Percentiles rank a stretch among this genome's conserved stretches.
Evolutionary conservation across 2,888 invertebrate species (phyloP).

Genomic region (Leptopterna dolabrata): DNA sequence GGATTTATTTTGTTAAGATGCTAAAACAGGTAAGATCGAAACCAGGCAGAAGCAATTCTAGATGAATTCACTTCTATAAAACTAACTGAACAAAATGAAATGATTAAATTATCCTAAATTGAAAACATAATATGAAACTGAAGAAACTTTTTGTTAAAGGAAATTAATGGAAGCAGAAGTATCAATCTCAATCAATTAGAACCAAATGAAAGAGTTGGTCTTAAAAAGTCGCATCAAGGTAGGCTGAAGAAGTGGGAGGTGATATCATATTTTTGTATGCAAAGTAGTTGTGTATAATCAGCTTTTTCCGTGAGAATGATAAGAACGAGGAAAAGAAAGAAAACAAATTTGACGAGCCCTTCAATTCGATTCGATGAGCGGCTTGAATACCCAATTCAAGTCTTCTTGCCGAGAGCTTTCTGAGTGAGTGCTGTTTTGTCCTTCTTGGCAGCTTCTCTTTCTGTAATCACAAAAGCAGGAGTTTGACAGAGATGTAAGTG

Average conservation of each 20-base stretch:
- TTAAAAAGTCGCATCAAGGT: not conserved
- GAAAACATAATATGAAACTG: too few species aligned
- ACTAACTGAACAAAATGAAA: too few species aligned
- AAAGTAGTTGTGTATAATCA: not conserved
- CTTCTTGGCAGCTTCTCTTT: slow-evolving; percentile 72
- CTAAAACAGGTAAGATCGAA: too few species aligned
- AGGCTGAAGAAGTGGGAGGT: not conserved
- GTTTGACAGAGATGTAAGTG: too few species aligned
- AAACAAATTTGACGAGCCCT: not conserved
- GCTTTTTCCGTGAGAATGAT: not conserved
- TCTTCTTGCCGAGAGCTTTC: slow-evolving; percentile 74
- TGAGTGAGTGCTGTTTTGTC: slow-evolving; percentile 73
- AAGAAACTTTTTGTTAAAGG: not conserved
- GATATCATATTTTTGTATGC: not conserved
- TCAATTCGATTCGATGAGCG: not conserved
- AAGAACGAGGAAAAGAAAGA: not conserved
- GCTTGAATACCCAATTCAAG: slow-evolving; percentile 60
- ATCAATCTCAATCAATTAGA: not conserved
- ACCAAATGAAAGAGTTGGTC: not conserved
- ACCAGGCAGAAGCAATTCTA: too few species aligned
- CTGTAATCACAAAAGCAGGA: slow-evolving; percentile 66
- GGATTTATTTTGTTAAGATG: too few species aligned
- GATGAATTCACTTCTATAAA: too few species aligned
- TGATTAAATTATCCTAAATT: too few species aligned
- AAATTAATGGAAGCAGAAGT: not conserved